A percentile compares a stretch with the other conserved stretches of the same genome.
Evolutionary conservation across 2,113 vertebrate species (phyloP).

Genomic region (Glaucidium brasilianum): DNA sequence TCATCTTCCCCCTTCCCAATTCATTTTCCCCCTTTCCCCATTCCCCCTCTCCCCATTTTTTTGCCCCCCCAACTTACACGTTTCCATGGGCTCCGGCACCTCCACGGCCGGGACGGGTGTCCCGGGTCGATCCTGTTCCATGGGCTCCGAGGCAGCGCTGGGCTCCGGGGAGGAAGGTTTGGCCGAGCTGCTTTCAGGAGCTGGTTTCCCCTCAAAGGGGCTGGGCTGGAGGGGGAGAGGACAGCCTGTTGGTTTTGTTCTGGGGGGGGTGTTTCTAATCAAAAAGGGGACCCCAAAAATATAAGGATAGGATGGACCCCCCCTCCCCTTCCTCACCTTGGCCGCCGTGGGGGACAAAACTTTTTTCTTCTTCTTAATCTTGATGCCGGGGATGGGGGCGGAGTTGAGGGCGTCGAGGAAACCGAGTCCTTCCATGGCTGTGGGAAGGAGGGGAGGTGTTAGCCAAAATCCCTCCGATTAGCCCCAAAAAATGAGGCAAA

Average conservation of each 20-base stretch:
- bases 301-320: too few species aligned
- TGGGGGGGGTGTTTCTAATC: too few species aligned
- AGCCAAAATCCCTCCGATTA: background rate
- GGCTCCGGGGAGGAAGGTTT: constrained; percentile 89
- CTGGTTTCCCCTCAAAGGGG: constrained; percentile 85
- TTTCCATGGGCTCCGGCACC: constrained; percentile 82
- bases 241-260: too few species aligned
- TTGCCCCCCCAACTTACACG: constrained; percentile 44
- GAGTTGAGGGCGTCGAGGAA: constrained; percentile 96
- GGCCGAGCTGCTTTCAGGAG: constrained; percentile 65
- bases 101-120: constrained; percentile 89
- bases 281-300: too few species aligned
- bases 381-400: constrained; percentile 90
- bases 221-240: constrained; percentile 74
- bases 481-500: background rate
- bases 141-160: constrained; percentile 67
- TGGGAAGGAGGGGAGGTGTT: background rate
- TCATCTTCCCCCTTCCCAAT: too few species aligned
- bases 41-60: accelerated
- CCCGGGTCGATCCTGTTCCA: constrained; percentile 85
- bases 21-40: too few species aligned
- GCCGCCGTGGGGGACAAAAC: constrained; percentile 85
- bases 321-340: constrained; percentile 76
- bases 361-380: constrained; percentile 98
- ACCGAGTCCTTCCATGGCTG: constrained; percentile 91